Evolutionary conservation across 2,888 invertebrate genomes (phyloP).

Genomic region (Electrophaes corylata): DNA sequence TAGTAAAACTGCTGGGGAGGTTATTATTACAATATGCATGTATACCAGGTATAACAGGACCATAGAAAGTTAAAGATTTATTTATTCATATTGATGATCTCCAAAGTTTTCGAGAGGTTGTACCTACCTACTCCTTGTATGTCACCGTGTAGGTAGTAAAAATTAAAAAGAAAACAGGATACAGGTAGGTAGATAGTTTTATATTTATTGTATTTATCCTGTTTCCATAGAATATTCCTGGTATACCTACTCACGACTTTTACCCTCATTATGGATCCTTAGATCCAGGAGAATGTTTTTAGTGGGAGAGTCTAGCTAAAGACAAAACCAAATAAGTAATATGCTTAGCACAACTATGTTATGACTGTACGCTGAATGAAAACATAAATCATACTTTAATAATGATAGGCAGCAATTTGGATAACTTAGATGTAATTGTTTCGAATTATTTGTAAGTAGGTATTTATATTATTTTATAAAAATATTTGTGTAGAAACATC

Average conservation of each 20-base stretch:
- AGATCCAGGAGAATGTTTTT: background rate
- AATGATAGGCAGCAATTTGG: slow-evolving; percentile 60
- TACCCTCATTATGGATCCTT: slow-evolving; percentile 3
- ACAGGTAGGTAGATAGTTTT: slow-evolving; percentile 52
- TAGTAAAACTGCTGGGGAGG: no score
- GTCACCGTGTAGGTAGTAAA: background rate
- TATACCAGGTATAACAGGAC: no score
- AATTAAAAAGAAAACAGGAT: slow-evolving; percentile 41
- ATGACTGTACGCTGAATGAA: slow-evolving; percentile 43
- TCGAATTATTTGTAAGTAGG: slow-evolving; percentile 28
- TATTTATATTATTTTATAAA: no score
- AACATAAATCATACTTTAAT: slow-evolving; percentile 49
- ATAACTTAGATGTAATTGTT: slow-evolving; percentile 40
- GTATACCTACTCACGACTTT: slow-evolving; percentile 24
- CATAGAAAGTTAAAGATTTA: no score
- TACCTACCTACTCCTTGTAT: no score
- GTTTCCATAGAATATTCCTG: slow-evolving; percentile 71
- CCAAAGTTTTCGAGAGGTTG: no score
- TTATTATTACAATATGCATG: no score
- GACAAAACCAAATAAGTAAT: slow-evolving; percentile 6
- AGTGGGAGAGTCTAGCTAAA: background rate
- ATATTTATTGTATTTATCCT: slow-evolving; percentile 70
- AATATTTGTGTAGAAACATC: slow-evolving; percentile 36
- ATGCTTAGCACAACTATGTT: slow-evolving; percentile 5
- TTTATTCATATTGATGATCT: no score